These are phyloP conservation scores for Acanthornis magna DNA, from an alignment of 2,797 vertebrate species.

Conservation along the genomic window DNA sequence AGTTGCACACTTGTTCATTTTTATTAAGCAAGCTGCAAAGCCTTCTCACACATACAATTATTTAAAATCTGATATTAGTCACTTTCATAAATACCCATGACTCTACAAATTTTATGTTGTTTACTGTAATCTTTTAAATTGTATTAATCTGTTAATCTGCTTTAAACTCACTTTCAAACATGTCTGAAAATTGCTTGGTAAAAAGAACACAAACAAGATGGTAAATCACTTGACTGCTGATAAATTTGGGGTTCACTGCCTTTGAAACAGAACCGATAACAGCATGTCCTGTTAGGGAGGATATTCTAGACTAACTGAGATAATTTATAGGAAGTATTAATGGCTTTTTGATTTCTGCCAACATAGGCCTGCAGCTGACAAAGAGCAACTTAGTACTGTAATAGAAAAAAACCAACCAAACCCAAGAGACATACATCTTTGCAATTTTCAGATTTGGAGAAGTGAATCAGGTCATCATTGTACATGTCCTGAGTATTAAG, in stretches of 20 bases:
- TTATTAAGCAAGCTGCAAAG: neutral
- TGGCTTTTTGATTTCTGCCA: neutral
- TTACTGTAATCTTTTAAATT: neutral
- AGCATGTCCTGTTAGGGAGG: neutral
- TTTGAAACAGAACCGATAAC: neutral
- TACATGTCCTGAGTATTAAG: slow-evolving; percentile 97
- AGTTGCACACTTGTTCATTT: neutral
- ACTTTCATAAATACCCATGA: rapidly evolving
- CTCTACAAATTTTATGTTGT: neutral
- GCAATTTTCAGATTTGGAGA: slow-evolving; percentile 97
- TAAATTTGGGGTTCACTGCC: neutral
- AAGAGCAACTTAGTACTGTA: neutral
- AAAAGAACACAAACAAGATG: neutral
- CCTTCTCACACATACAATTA: neutral
- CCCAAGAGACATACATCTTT: slow-evolving; percentile 84
- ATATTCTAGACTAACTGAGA: neutral
- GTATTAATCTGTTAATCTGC: neutral
- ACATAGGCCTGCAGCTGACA: neutral
- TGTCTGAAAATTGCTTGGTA: neutral
- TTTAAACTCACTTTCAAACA: neutral
- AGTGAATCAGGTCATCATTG: slow-evolving; percentile 95
- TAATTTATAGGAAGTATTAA: neutral
- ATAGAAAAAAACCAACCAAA: neutral
- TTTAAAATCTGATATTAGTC: neutral
- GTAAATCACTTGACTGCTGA: neutral